Base-by-base conservation (phyloP, 2,888 invertebrate genomes). In the Nycteola revayana region DNA sequence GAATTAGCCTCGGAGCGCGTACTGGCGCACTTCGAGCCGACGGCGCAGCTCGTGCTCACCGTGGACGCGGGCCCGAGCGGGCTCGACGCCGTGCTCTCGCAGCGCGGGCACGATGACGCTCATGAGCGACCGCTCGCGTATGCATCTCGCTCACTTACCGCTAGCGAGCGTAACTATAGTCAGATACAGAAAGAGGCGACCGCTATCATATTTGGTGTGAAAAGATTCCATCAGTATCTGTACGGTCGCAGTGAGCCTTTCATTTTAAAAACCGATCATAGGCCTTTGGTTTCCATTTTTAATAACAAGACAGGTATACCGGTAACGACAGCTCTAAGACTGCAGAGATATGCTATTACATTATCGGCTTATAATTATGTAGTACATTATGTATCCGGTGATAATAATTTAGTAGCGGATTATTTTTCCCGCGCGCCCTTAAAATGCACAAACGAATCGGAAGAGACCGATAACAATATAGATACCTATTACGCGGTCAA, bases 21-120 rank as follows among this genome's bases (percentile, higher is more conserved):
- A 9, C 33, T 49, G 17, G 39, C 42, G 10, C 43, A 49, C 18
- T 49, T 43, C 18, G 34, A 21, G 7, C 21, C 21, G 7, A 7
- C 7, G 7, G 21, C 21, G 21, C 21, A 7, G n/a, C 21, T 21
- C 4, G n/a, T 21, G 7, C 7, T 21, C 2, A 7, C 7, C 2
- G 21, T 7, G 2, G 21, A 21, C 7, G 21, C 21, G 3, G 21
- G 21, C 2, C 21, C 21, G 4, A 7, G 4, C 7, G 21, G 21
- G 7, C 21, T 21, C 3, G 21, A 7, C 7, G 21, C 21, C 21
- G 21, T 21, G 4, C 21, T 21, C 2, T 7, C 21, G 7, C 21
- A 21, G 21, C 18, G 18, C 3, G 21, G 2, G 7, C 4, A 21
- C 21, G 21, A 3, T 7, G 21, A 21, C 2, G 21, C 4, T n/a